Percentiles rank a stretch among this genome's conserved stretches.
These are phyloP conservation scores for Montipora efflorescens DNA, from an alignment of 64 coral and sea anemone genomes.

Conservation along the genomic window DNA sequence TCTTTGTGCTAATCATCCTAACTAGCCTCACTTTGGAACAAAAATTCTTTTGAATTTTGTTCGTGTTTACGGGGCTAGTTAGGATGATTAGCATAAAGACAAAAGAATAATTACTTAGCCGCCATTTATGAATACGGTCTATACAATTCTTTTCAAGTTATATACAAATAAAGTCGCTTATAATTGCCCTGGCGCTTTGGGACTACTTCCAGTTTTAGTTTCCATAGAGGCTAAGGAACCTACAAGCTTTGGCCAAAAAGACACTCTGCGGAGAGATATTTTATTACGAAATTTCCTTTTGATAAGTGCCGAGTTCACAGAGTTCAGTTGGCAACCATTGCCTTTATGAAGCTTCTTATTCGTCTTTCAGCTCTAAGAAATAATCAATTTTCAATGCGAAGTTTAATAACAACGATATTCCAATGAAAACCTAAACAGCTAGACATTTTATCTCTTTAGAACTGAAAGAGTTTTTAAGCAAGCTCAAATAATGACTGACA, in stretches of 20 bases:
- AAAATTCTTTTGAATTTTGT: no score
- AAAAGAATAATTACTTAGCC: neutral
- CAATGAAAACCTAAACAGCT: neutral
- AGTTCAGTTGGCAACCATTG: neutral
- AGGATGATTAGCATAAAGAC: neutral
- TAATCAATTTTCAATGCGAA: neutral
- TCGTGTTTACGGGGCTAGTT: neutral
- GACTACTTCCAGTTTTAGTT: neutral
- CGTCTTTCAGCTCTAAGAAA: neutral
- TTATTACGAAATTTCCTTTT: neutral
- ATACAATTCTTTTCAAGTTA: neutral
- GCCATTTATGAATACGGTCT: neutral
- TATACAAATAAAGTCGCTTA: conserved; percentile 17
- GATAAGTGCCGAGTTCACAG: neutral
- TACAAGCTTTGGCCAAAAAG: neutral
- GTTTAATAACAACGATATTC: neutral
- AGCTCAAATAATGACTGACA: neutral
- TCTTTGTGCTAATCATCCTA: no score
- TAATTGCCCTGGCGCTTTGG: neutral
- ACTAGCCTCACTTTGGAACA: no score
- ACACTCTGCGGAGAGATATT: neutral
- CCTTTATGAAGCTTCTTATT: neutral
- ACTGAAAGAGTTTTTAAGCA: neutral
- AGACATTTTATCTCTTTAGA: neutral
- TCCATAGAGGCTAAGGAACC: conserved; percentile 3